A percentile compares a stretch with the other conserved stretches of the same genome.
Conservation (phyloP, 2,888 invertebrate genomes). For the Ectobius pallidus region DNA sequence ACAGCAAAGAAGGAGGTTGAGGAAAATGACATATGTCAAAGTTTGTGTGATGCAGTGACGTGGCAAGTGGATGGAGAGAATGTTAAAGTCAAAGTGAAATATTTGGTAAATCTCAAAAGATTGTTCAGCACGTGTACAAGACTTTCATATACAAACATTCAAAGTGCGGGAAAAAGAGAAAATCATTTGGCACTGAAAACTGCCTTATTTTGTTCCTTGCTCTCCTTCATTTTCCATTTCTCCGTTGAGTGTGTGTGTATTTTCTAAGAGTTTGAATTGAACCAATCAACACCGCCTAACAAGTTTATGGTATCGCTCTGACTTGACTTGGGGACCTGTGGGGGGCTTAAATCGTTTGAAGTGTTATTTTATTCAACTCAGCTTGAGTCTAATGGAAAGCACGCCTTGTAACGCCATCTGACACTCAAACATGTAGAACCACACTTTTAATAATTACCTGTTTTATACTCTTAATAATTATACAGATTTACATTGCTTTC, state of each 20-base stretch:
- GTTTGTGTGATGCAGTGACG: conserved; percentile 43
- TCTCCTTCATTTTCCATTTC: conserved; percentile 28
- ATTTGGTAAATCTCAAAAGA: conserved; percentile 32
- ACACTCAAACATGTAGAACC: too few relatives aligned
- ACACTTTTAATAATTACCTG: too few relatives aligned
- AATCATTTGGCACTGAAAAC: conserved; percentile 51
- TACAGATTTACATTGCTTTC: too few relatives aligned
- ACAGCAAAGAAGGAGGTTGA: neutral
- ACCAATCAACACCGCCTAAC: conserved; percentile 38
- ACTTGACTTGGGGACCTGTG: conserved; percentile 2
- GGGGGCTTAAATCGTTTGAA: conserved; percentile 24
- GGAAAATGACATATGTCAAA: conserved; percentile 45
- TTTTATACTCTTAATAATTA: too few relatives aligned
- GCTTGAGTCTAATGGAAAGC: conserved; percentile 22
- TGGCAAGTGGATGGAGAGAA: too few relatives aligned
- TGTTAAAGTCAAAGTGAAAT: conserved; percentile 40
- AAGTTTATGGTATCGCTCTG: conserved; percentile 19
- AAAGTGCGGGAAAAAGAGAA: conserved; percentile 48
- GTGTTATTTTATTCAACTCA: conserved; percentile 22
- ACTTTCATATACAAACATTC: conserved; percentile 39
- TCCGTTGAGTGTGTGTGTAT: conserved; percentile 27
- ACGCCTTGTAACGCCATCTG: neutral
- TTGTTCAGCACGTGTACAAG: conserved; percentile 26
- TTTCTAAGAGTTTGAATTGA: conserved; percentile 34
- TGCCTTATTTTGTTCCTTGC: conserved; percentile 54